Evolutionary conservation across 1,140 invertebrate species (phyloP).

Genomic region (fruit fly (Drosophila melanogaster)): Release_6_plus_ISO1_MT NT_037436.4:20167001-20167500

Average conservation of each 20-base stretch:
- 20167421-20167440: too few relatives aligned
- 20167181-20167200: conserved; percentile 48
- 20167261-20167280: conserved; percentile 2
- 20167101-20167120: conserved; percentile 36
- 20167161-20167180: conserved; percentile 10
- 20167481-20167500: not conserved
- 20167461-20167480: not conserved
- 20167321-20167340: too few relatives aligned
- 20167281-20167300: too few relatives aligned
- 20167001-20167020: not conserved
- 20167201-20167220: conserved; percentile 22
- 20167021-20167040: not conserved
- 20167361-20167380: not conserved
- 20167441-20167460: too few relatives aligned
- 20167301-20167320: too few relatives aligned
- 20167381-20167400: too few relatives aligned
- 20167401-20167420: too few relatives aligned
- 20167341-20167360: not conserved
- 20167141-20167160: conserved; percentile 14
- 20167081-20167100: conserved; percentile 47
- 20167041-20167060: not conserved
- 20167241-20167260: conserved; percentile 4
- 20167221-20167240: conserved; percentile 39
- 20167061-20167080: conserved; percentile 8
- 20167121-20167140: conserved; percentile 28